Percentiles rank a stretch among this genome's conserved stretches.
phyloP scores from a whole-genome alignment of 2,113 vertebrate genomes.

The Corythornis madagascariensis region DNA sequence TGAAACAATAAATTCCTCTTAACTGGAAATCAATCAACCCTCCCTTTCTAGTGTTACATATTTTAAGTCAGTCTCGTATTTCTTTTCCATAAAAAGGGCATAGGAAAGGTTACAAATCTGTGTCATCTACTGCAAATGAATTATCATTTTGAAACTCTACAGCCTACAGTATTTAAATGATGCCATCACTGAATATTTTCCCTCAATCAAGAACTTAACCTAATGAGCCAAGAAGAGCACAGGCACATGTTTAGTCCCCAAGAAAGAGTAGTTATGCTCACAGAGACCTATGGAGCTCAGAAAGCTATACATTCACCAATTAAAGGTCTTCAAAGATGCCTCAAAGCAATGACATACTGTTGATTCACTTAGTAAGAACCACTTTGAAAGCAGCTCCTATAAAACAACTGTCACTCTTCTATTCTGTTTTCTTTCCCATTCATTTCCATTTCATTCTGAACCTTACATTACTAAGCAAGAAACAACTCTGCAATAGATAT shows the following conservation, averaged over 20 bases:
- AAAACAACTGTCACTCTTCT: not conserved
- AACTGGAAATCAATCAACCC: not conserved
- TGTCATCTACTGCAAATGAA: constrained; percentile 10
- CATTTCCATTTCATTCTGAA: not conserved
- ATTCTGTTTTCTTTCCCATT: not conserved
- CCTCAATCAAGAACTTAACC: not conserved
- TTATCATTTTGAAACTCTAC: not conserved
- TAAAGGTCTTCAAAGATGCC: not conserved
- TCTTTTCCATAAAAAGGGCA: constrained; percentile 18
- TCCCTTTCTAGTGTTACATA: not conserved
- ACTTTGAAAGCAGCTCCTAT: not conserved
- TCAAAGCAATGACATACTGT: not conserved
- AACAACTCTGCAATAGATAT: not conserved
- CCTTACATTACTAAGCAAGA: not conserved
- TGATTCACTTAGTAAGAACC: not conserved
- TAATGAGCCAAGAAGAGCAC: not conserved
- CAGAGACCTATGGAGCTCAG: not conserved
- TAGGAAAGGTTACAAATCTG: constrained; percentile 1
- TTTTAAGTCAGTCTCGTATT: constrained; percentile 15
- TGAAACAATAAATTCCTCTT: not conserved
- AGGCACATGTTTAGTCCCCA: not conserved
- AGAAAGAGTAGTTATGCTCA: not conserved
- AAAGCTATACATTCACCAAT: not conserved
- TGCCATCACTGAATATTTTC: constrained; percentile 38
- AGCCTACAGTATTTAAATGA: constrained; percentile 11